Evolutionary conservation across 2,797 vertebrate species (phyloP), one percentile per base, ranked within the genome.

Genomic region (Calcarius lapponicus): DNA sequence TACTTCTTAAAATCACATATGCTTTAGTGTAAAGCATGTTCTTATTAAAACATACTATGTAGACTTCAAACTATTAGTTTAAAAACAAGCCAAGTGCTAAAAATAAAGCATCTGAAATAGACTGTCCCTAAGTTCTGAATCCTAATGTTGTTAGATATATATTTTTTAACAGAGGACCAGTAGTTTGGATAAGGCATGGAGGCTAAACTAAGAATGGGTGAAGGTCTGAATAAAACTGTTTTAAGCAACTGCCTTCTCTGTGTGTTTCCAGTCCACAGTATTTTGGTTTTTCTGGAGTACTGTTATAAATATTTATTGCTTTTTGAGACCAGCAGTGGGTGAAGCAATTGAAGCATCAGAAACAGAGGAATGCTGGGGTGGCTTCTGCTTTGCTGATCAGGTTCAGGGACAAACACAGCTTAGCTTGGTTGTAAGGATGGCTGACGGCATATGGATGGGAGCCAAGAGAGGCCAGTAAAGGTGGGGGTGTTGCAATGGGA

Each of bases 401-500:
- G 25, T 74, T 83, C 53, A 74, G 53, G 65, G 34, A 40, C 51
- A 82, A 51, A 11, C 17, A 21, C 5, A 57, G 24, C 14, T 76
- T 60, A 80, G 6, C 20, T 88, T 83, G 32, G 10, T 29, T 71
- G 4, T 73, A 36, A 51, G 32, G 16, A 26, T 78, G 32, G 8
- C 29, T 76, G 64, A 62, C 60, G 57, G 4, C 17, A 17, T 40
- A 7, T 43, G 36, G 6, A n/a, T 83, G 34, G 69, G 20, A 60
- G 31, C 42, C 42, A 51, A 88, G 20, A 80, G 47, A 62, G 14
- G 17, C 56, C 17, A 15, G 13, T 40, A 38, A 42, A 20, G 10
- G 9, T 62, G 42, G 1, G 50, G 15, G 1, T 58, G 15, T 17
- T 31, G 8, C 4, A 4, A 0, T 65, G 25, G 16, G 34, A 75